A percentile compares a stretch with the other conserved stretches of the same genome.
Conservation (phyloP, 2,888 invertebrate species). For the Blera fallax region DNA sequence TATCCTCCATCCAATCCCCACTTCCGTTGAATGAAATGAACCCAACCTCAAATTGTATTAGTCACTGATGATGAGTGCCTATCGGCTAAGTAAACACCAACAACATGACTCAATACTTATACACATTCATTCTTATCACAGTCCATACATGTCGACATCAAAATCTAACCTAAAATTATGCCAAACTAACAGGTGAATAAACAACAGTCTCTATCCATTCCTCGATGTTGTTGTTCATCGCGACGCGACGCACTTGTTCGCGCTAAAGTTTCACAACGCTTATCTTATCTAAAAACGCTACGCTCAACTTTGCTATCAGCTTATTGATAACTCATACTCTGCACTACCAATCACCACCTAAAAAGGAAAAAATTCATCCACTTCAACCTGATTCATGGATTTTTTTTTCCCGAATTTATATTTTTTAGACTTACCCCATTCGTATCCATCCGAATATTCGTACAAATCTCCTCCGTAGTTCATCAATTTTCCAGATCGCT, state of each 20-base stretch:
- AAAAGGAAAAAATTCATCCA: neutral
- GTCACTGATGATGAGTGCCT: constrained; percentile 19
- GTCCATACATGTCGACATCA: constrained; percentile 28
- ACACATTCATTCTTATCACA: constrained; percentile 17
- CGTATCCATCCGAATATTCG: constrained; percentile 55
- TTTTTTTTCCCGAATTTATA: constrained; percentile 6
- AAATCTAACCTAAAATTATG: constrained; percentile 24
- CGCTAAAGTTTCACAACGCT: constrained; percentile 52
- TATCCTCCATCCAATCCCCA: neutral
- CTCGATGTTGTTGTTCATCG: neutral
- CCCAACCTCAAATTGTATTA: constrained; percentile 36
- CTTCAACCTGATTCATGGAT: neutral
- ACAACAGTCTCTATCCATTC: neutral
- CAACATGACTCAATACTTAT: constrained; percentile 37
- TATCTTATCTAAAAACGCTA: constrained; percentile 59
- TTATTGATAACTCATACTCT: constrained; percentile 29
- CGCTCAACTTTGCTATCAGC: constrained; percentile 46
- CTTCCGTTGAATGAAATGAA: neutral
- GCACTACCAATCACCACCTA: neutral
- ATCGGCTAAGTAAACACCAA: constrained; percentile 35
- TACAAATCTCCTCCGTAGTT: constrained; percentile 10
- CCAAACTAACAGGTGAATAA: constrained; percentile 28
- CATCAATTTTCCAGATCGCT: constrained; percentile 52
- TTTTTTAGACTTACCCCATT: constrained; percentile 65
- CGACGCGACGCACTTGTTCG: constrained; percentile 48